A percentile compares a stretch with the other conserved stretches of the same genome.
phyloP scores from a whole-genome alignment of 1,140 invertebrate species.

The Tetramorium alpestre region DNA sequence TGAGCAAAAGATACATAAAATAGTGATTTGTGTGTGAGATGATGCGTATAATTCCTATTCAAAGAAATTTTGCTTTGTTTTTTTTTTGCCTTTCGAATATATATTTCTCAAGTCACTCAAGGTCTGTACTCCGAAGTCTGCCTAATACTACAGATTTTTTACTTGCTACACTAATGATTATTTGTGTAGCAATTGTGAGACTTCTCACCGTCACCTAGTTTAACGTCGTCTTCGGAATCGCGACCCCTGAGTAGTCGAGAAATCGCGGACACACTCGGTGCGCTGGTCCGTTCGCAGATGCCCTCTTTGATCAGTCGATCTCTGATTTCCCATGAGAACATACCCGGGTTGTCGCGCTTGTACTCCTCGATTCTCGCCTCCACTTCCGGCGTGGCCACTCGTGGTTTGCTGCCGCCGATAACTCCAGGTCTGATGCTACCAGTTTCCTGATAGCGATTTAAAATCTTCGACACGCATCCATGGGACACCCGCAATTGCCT shows the following conservation, averaged over 20 bases:
- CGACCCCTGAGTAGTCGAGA: slow-evolving; percentile 92
- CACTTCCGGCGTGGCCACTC: slow-evolving; percentile 92
- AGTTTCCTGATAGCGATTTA: slow-evolving; percentile 94
- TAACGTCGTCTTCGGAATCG: slow-evolving; percentile 88
- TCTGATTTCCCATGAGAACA: slow-evolving; percentile 97
- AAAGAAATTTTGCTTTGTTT: not conserved
- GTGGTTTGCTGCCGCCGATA: slow-evolving; percentile 92
- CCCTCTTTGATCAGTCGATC: slow-evolving; percentile 94
- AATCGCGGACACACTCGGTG: slow-evolving; percentile 94
- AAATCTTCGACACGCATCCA: slow-evolving; percentile 93
- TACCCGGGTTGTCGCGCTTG: slow-evolving; percentile 94
- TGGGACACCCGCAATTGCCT: slow-evolving; percentile 93
- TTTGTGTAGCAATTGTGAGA: slow-evolving; percentile 24
- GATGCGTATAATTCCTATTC: not conserved
- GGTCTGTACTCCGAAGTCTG: not conserved
- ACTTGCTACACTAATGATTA: not conserved
- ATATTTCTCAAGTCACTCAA: not conserved
- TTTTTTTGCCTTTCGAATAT: not conserved
- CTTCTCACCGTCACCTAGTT: slow-evolving; percentile 82
- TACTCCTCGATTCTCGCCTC: slow-evolving; percentile 95
- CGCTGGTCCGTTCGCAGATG: slow-evolving; percentile 92
- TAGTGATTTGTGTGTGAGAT: not conserved
- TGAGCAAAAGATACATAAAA: not conserved
- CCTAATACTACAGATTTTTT: not conserved
- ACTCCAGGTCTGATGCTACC: slow-evolving; percentile 93